These are phyloP conservation scores for Mamestra configurata DNA, from an alignment of 1,140 invertebrate genomes.

Conservation along the genomic window DNA sequence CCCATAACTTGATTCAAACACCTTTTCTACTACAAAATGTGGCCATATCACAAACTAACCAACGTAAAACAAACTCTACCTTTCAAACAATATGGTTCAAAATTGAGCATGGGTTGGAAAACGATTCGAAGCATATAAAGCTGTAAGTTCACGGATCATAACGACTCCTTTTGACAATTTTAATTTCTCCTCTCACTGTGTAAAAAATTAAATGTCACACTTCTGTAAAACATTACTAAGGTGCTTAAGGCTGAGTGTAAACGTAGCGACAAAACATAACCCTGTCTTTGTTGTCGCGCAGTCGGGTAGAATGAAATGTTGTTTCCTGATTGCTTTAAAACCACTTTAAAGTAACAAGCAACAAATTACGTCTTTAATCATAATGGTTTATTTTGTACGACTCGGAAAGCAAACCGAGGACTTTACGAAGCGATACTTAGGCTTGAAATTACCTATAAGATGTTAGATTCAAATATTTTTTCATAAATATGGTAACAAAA, in stretches of 20 bases:
- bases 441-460: too few relatives aligned
- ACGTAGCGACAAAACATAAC: background rate
- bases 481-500: too few relatives aligned
- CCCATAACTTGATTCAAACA: slow-evolving; percentile 19
- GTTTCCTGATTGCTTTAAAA: too few relatives aligned
- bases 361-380: too few relatives aligned
- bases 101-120: background rate
- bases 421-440: too few relatives aligned
- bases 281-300: too few relatives aligned
- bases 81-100: slow-evolving; percentile 2
- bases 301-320: too few relatives aligned
- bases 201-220: slow-evolving; percentile 54
- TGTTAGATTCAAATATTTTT: too few relatives aligned
- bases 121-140: slow-evolving; percentile 4
- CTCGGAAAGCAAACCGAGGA: too few relatives aligned
- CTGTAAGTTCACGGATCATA: slow-evolving; percentile 14
- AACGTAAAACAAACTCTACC: background rate
- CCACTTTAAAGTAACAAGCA: too few relatives aligned
- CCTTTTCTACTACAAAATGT: slow-evolving; percentile 21
- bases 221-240: slow-evolving; percentile 50
- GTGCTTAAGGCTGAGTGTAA: background rate
- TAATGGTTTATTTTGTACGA: too few relatives aligned
- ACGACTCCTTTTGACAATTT: slow-evolving; percentile 50
- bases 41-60: background rate
- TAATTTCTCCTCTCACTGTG: slow-evolving; percentile 40